A percentile compares a stretch with the other conserved stretches of the same genome.
phyloP scores from a whole-genome alignment of 2,888 invertebrate species.

The Metalampra italica region DNA sequence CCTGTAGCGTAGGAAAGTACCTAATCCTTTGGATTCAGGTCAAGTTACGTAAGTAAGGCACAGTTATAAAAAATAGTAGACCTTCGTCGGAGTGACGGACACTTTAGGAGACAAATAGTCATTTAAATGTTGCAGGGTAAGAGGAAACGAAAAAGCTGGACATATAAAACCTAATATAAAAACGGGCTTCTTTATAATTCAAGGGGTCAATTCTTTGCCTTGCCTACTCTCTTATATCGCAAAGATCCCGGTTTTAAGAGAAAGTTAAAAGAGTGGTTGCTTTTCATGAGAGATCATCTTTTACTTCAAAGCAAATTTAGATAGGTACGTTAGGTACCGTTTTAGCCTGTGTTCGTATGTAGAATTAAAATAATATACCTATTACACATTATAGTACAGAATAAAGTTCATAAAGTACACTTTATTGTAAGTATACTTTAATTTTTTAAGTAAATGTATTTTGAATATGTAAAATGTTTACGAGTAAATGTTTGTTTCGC shows the following conservation, averaged over 20 bases:
- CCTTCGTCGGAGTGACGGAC: conserved; percentile 40
- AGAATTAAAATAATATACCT: no score
- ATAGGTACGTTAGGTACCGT: no score
- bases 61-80: conserved; percentile 29
- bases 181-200: background rate
- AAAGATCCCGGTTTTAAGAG: background rate
- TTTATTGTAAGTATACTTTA: no score
- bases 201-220: background rate
- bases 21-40: background rate
- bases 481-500: no score
- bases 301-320: background rate
- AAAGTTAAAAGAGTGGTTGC: background rate
- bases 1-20: background rate
- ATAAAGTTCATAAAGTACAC: no score
- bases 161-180: background rate
- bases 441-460: no score
- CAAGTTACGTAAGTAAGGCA: conserved; percentile 30
- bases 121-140: conserved; percentile 25
- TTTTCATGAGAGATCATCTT: background rate
- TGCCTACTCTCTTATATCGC: background rate
- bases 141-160: conserved; percentile 14
- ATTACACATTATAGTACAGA: no score
- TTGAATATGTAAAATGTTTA: no score
- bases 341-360: no score
- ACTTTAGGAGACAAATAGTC: conserved; percentile 44